These are phyloP conservation scores for Bubo scandiacus DNA, from an alignment of 2,113 vertebrate genomes.

Conservation along the genomic window DNA sequence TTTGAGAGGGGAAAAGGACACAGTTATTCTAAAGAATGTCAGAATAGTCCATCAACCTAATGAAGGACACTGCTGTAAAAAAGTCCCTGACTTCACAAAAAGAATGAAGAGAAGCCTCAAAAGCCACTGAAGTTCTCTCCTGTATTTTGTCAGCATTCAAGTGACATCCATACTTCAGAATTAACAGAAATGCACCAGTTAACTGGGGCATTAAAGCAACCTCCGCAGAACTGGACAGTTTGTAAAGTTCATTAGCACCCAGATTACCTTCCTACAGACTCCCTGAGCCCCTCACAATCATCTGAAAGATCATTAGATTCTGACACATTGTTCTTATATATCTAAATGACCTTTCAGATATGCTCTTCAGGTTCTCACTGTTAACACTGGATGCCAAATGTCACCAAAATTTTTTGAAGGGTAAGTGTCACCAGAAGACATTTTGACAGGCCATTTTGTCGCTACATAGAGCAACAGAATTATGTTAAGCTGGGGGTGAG, in stretches of 20 bases:
- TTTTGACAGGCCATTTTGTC: conserved; percentile 53
- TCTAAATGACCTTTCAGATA: conserved; percentile 54
- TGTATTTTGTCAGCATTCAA: conserved; percentile 1
- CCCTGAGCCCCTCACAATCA: neutral
- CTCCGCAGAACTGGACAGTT: conserved; percentile 1
- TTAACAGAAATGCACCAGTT: neutral
- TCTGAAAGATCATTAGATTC: conserved; percentile 40
- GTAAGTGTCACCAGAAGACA: conserved; percentile 32
- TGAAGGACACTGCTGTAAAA: neutral
- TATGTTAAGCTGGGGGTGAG: neutral
- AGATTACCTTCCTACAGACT: neutral
- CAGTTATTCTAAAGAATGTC: conserved; percentile 18
- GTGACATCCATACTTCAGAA: neutral
- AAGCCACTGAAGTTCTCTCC: neutral
- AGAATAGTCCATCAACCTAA: conserved; percentile 26
- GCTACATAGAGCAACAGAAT: neutral
- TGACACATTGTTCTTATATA: conserved; percentile 10
- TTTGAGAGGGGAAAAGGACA: conserved; percentile 27
- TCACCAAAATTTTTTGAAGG: conserved; percentile 34
- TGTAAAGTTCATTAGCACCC: conserved; percentile 56
- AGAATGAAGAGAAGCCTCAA: neutral
- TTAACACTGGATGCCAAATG: conserved; percentile 42
- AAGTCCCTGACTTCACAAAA: neutral
- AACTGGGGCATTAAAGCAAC: conserved; percentile 13
- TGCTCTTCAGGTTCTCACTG: neutral